Evolutionary conservation across 2,113 vertebrate species (phyloP).

Genomic region (Xiphophorus hellerii): DNA sequence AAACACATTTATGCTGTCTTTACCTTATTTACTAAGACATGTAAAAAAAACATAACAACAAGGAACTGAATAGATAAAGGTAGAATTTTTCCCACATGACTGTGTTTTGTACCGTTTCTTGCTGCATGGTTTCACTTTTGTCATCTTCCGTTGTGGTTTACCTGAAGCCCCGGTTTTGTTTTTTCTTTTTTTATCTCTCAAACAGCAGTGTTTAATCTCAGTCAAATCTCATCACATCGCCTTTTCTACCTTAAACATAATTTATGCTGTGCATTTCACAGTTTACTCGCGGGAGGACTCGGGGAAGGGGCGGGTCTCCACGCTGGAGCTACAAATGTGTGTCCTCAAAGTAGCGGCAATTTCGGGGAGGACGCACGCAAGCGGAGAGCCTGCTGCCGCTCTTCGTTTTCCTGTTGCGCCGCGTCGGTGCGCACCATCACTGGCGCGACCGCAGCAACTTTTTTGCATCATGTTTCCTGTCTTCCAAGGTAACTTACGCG

Average conservation of each 20-base stretch:
- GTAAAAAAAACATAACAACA: too few relatives aligned
- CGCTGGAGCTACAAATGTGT: background rate
- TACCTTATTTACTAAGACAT: too few relatives aligned
- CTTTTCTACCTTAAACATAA: background rate
- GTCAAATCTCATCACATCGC: background rate
- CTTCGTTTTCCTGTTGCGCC: conserved; percentile 13
- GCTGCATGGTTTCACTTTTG: too few relatives aligned
- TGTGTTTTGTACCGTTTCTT: too few relatives aligned
- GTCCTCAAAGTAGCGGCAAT: conserved; percentile 3
- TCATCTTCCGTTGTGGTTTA: too few relatives aligned
- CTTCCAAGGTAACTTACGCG: background rate
- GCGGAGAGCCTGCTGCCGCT: background rate
- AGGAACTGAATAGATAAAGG: too few relatives aligned
- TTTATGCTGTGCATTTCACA: too few relatives aligned
- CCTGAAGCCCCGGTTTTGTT: too few relatives aligned
- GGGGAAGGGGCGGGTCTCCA: background rate
- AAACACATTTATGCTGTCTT: too few relatives aligned
- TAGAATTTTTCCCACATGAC: too few relatives aligned
- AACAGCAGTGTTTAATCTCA: background rate
- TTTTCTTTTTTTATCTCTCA: too few relatives aligned
- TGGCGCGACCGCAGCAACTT: background rate
- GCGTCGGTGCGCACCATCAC: background rate
- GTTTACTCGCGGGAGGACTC: background rate
- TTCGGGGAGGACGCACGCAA: background rate
- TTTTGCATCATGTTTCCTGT: background rate